Percentiles rank a stretch among this genome's conserved stretches.
phyloP scores from a whole-genome alignment of 1,140 invertebrate species.

The Drosophila trapezifrons region DNA sequence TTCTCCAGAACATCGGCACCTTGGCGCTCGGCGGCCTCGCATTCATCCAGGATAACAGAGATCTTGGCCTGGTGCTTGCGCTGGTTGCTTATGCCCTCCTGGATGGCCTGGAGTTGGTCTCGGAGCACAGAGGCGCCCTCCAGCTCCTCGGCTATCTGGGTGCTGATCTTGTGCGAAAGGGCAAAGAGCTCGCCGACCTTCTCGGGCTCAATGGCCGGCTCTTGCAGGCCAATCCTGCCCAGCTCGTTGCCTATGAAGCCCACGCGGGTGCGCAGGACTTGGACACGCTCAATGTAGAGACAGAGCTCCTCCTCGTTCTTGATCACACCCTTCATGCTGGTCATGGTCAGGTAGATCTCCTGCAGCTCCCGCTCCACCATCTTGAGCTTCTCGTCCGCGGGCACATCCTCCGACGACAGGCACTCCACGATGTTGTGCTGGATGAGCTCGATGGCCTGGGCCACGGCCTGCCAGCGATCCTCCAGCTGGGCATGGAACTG shows the following conservation, averaged over 20 bases:
- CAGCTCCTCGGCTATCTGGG: conserved; percentile 89
- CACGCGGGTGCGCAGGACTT: conserved; percentile 90
- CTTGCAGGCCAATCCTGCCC: conserved; percentile 88
- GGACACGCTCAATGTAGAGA: conserved; percentile 90
- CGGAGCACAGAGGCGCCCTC: conserved; percentile 88
- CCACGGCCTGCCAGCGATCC: conserved; percentile 89
- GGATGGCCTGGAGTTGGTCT: conserved; percentile 89
- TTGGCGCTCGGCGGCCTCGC: conserved; percentile 88
- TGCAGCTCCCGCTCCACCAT: conserved; percentile 90
- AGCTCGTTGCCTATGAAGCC: conserved; percentile 91
- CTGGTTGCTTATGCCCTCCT: conserved; percentile 88
- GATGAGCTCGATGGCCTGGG: conserved; percentile 87
- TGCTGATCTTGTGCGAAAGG: conserved; percentile 88
- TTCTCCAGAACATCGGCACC: conserved; percentile 89
- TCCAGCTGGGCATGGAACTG: conserved; percentile 90
- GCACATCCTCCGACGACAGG: conserved; percentile 89
- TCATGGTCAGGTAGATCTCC: conserved; percentile 88
- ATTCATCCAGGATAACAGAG: conserved; percentile 88
- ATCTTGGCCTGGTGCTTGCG: conserved; percentile 88
- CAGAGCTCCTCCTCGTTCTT: conserved; percentile 92
- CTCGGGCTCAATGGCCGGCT: conserved; percentile 89
- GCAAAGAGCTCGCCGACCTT: conserved; percentile 89
- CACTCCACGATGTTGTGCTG: conserved; percentile 88
- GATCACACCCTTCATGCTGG: conserved; percentile 89
- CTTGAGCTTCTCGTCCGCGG: conserved; percentile 89